Evolutionary conservation across 2,888 invertebrate species (phyloP).

Genomic region (Melinaea menophilus): DNA sequence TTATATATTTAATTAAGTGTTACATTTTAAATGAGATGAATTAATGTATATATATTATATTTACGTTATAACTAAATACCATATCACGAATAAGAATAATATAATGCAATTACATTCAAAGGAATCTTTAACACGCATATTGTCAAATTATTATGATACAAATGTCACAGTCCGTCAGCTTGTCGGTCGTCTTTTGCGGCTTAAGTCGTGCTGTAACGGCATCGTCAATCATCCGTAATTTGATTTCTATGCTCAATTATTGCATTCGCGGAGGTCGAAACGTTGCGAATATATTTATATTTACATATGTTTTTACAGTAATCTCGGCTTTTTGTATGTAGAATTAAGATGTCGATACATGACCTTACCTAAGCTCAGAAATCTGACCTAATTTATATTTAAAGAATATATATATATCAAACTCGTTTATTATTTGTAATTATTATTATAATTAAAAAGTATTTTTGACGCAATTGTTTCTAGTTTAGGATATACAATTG

Average conservation of each 20-base stretch:
- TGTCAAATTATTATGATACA: conserved; percentile 68
- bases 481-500: neutral
- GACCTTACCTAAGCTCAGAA: conserved; percentile 3
- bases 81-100: no score
- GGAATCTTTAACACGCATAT: conserved; percentile 34
- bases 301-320: conserved; percentile 18
- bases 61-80: neutral
- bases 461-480: neutral
- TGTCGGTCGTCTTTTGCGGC: conserved; percentile 64
- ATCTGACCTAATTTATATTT: neutral
- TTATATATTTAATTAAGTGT: neutral
- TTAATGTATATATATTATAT: neutral
- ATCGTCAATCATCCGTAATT: conserved; percentile 78
- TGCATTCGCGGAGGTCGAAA: conserved; percentile 73
- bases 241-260: conserved; percentile 79
- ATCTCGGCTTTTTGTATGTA: conserved; percentile 36
- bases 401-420: neutral
- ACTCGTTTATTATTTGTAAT: neutral
- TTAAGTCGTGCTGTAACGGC: conserved; percentile 73
- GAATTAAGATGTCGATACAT: conserved; percentile 13
- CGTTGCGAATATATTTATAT: conserved; percentile 25
- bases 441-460: neutral
- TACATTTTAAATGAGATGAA: neutral
- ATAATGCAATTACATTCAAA: no score
- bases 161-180: conserved; percentile 67